Evolutionary conservation across 2,888 invertebrate species (phyloP), one percentile per base, ranked within the genome.

Genomic region (Erannis defoliaria): DNA sequence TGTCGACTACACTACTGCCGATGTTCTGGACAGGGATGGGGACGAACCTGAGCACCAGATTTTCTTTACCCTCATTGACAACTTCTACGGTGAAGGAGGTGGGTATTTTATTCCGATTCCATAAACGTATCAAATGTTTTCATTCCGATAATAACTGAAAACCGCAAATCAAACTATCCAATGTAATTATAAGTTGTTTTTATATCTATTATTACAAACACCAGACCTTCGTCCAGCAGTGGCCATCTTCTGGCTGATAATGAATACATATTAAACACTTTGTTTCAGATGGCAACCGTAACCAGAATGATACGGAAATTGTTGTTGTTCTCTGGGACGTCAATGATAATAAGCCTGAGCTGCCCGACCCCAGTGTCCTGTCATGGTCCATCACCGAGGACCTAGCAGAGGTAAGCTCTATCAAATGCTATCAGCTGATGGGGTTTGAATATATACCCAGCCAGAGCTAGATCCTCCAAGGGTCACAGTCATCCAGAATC

Each of bases 271-370:
- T 12, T 5, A 21, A 42, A 21, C 21, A n/a, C 8, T 10, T 10
- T 42, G 35, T 66, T 64, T n/a, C 75, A 93, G 92, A 89, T 63
- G 90, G 90, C 3, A 84, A 86, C 67, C 82, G 85, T 18, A 90
- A 92, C 67, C 84, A 81, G 51, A 78, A 78, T 29, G 73, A 76
- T 5, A 85, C 85, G 0, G 79, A 82, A 45, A 80, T 95, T 26
- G 78, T 78, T 16, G 90, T 95, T 1, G 83, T 91, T 0, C 80
- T 96, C 6, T 66, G 86, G 23, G 95, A 96, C 72, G 93, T 95
- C 1, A 95, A 96, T 72, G 94, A 95, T 78, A 94, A 95, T 64
- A 89, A 90, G 0, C 95, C 95, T 0, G 81, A 88, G 66, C 73
- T 94, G 71, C 94, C 94, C 0, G 62, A 71, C 0, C 82, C 83